Percentiles rank a stretch among this genome's conserved stretches.
phyloP scores from a whole-genome alignment of 1,140 invertebrate species.

The Pogonus chalceus region DNA sequence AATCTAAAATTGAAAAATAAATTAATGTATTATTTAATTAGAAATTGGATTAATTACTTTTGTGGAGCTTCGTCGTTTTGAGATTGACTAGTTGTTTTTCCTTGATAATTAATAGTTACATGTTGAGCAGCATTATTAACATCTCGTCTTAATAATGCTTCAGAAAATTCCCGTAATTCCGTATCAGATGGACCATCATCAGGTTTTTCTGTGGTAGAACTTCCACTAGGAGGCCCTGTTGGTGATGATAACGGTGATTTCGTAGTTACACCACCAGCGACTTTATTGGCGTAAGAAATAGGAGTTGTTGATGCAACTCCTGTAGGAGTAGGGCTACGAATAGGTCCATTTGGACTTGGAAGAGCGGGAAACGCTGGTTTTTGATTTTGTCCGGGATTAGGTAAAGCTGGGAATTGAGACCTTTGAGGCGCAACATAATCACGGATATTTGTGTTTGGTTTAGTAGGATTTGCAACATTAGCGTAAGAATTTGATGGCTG shows the following conservation, averaged over 20 bases:
- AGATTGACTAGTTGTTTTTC: constrained; percentile 54
- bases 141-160: constrained; percentile 60
- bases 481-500: neutral
- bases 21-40: constrained; percentile 16
- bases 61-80: constrained; percentile 57
- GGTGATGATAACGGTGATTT: neutral
- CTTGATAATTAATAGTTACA: constrained; percentile 60
- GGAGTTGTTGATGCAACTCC: constrained; percentile 5
- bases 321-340: neutral
- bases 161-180: constrained; percentile 55
- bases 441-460: neutral
- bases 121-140: constrained; percentile 55
- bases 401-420: neutral
- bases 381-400: too few relatives aligned
- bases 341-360: neutral
- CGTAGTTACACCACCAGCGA: neutral
- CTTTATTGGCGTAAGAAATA: neutral
- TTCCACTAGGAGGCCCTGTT: constrained; percentile 3
- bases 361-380: neutral
- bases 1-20: constrained; percentile 37
- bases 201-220: constrained; percentile 8
- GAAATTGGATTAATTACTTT: constrained; percentile 48
- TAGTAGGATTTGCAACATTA: neutral
- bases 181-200: constrained; percentile 39
- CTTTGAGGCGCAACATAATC: constrained; percentile 1